phyloP scores from a whole-genome alignment of 2,888 invertebrate species.

The Amblyjoppa fuscipennis region DNA sequence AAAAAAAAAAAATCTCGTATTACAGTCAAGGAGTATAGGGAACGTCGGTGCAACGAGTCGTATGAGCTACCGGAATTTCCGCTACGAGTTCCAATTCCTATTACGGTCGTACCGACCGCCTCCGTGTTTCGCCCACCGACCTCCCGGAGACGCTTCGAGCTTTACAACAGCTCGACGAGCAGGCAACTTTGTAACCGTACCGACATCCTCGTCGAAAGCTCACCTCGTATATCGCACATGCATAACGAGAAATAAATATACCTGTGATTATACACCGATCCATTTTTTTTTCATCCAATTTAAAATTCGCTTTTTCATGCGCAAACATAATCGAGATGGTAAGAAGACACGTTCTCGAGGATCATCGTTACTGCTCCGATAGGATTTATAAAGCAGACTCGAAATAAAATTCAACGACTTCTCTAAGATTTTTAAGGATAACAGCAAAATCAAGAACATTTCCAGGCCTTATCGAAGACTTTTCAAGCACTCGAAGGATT shows the following conservation, averaged over 20 bases:
- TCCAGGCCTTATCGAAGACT: background rate
- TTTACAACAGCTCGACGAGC: background rate
- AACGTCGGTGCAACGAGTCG: conserved; percentile 25
- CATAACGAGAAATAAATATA: background rate
- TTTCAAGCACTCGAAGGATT: background rate
- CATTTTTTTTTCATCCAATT: background rate
- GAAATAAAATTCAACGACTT: background rate
- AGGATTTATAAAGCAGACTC: background rate
- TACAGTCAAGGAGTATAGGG: background rate
- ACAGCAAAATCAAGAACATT: background rate
- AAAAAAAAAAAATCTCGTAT: conserved; percentile 28
- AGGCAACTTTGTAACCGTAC: background rate
- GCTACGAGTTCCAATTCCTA: conserved; percentile 72
- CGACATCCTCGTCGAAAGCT: background rate
- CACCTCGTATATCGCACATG: background rate
- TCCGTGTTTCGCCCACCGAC: conserved; percentile 46
- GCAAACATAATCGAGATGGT: background rate
- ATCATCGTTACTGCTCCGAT: background rate
- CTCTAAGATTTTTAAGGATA: background rate
- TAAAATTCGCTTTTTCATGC: background rate
- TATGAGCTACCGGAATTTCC: conserved; percentile 63
- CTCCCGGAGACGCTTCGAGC: background rate
- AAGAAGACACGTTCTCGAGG: background rate
- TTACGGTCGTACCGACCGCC: conserved; percentile 67
- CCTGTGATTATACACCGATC: background rate